These are phyloP conservation scores for Misgurnus mizolepis DNA, from an alignment of 2,113 vertebrate genomes.

Conservation along the genomic window DNA sequence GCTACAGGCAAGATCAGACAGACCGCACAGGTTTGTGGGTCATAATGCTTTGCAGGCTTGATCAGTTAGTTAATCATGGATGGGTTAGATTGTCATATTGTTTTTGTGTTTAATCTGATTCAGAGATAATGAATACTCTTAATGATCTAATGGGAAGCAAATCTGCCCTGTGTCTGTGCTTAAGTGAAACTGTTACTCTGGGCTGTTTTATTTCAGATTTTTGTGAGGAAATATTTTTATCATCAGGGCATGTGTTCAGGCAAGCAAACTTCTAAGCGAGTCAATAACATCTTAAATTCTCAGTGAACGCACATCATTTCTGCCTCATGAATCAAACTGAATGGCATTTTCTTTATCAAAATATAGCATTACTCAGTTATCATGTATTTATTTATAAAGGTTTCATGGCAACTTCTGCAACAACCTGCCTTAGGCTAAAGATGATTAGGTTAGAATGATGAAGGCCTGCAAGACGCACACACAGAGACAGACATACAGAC, in stretches of 20 bases:
- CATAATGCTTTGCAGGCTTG: not conserved
- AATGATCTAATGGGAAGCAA: no score
- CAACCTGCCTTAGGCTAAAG: not conserved
- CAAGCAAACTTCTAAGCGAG: not conserved
- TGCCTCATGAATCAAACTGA: slow-evolving; percentile 14
- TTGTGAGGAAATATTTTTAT: not conserved
- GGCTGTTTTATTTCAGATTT: not conserved
- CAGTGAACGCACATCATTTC: not conserved
- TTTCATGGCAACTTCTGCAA: not conserved
- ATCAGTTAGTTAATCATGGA: not conserved
- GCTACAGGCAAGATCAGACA: slow-evolving; percentile 12
- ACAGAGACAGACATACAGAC: no score
- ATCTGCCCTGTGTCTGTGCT: not conserved
- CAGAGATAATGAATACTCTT: not conserved
- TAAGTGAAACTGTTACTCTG: not conserved
- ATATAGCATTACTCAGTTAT: not conserved
- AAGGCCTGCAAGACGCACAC: not conserved
- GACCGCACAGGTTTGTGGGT: not conserved
- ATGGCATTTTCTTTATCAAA: not conserved
- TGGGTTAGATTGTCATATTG: slow-evolving; percentile 5
- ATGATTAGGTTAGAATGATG: not conserved
- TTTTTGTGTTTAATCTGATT: not conserved
- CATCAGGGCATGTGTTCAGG: slow-evolving; percentile 6
- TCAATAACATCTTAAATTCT: slow-evolving; percentile 8
- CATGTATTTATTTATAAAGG: not conserved